Conservation (phyloP, 1,140 invertebrate genomes). For the Drepana arcuata region DNA sequence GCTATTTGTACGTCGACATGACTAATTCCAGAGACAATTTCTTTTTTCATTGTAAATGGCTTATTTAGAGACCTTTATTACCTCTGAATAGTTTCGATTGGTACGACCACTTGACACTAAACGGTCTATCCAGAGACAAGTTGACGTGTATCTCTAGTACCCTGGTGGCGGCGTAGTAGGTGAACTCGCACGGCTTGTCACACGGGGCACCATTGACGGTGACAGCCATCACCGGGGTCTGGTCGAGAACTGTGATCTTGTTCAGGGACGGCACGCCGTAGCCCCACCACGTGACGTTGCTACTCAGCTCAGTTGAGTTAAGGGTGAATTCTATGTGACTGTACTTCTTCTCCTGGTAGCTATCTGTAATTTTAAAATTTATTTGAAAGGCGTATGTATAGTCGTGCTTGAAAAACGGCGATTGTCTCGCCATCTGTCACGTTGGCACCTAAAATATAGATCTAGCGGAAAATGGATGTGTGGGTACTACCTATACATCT, state of each 20-base stretch:
- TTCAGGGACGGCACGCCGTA: constrained; percentile 63
- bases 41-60: too few species aligned
- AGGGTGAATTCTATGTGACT: constrained; percentile 73
- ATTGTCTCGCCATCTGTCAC: too few species aligned
- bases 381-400: too few species aligned
- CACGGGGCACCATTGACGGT: constrained; percentile 37
- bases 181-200: constrained; percentile 29
- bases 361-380: constrained; percentile 63
- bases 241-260: constrained; percentile 38
- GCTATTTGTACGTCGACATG: too few species aligned
- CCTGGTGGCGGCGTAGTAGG: constrained; percentile 29
- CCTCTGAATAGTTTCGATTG: too few species aligned
- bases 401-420: too few species aligned
- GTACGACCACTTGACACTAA: constrained; percentile 45
- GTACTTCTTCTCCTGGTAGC: constrained; percentile 74
- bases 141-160: constrained; percentile 43
- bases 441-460: too few species aligned
- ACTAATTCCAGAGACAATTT: too few species aligned
- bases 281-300: constrained; percentile 65
- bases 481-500: too few species aligned
- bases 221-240: constrained; percentile 32
- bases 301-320: constrained; percentile 61
- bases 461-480: too few species aligned
- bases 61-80: too few species aligned
- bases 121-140: constrained; percentile 44